phyloP scores from a whole-genome alignment of 2,888 invertebrate species.

The Idaea dimidiata region DNA sequence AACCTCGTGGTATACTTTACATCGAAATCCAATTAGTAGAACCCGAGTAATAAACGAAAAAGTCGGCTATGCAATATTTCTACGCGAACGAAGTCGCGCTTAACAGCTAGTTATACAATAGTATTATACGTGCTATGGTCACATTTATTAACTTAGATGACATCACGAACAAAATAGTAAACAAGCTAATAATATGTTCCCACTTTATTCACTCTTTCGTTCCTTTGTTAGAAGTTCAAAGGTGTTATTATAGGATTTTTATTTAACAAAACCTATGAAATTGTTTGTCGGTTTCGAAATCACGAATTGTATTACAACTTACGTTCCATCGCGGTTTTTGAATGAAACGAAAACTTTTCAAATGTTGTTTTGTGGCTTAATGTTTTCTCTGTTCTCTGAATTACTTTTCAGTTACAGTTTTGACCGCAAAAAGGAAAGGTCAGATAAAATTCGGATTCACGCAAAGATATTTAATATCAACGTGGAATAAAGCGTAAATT shows the following conservation, averaged over 20 bases:
- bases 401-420: conserved; percentile 53
- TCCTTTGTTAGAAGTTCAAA: too few relatives aligned
- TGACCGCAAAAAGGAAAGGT: conserved; percentile 42
- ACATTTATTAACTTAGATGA: too few relatives aligned
- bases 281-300: conserved; percentile 43
- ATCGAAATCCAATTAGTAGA: too few relatives aligned
- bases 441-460: conserved; percentile 24
- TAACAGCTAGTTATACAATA: too few relatives aligned
- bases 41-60: too few relatives aligned
- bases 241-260: background rate
- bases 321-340: conserved; percentile 44
- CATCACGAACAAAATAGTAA: too few relatives aligned
- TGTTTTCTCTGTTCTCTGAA: conserved; percentile 48
- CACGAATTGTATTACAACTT: conserved; percentile 42
- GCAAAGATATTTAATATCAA: background rate
- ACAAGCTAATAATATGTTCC: too few relatives aligned
- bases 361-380: conserved; percentile 54
- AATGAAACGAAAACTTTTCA: conserved; percentile 49
- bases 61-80: too few relatives aligned
- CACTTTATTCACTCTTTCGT: too few relatives aligned
- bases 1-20: too few relatives aligned
- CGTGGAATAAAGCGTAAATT: background rate
- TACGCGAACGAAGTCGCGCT: too few relatives aligned
- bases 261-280: conserved; percentile 23
- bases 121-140: too few relatives aligned